A percentile compares a stretch with the other conserved stretches of the same genome.
Evolutionary conservation across 2,113 vertebrate genomes (phyloP).

Genomic region (Cynocephalus volans): DNA sequence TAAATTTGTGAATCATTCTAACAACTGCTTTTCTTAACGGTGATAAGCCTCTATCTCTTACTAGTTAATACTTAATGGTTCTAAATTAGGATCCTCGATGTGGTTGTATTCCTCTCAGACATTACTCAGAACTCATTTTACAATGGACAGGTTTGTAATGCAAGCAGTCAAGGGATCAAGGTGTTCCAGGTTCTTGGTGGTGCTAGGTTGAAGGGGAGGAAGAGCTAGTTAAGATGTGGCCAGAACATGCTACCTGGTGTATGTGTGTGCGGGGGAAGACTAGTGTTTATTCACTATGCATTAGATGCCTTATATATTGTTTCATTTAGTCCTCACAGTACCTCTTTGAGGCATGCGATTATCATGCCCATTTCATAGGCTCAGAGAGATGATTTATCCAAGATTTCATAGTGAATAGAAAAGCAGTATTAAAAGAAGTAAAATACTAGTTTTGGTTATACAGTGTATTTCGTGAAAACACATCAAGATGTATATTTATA

Average conservation of each 20-base stretch:
- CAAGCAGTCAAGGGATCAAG: background rate
- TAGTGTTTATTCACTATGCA: background rate
- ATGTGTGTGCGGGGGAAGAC: background rate
- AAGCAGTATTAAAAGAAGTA: constrained; percentile 16
- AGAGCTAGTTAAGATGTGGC: background rate
- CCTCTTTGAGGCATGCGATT: background rate
- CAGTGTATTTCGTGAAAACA: constrained; percentile 14
- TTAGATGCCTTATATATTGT: background rate
- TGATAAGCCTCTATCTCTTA: constrained; percentile 37
- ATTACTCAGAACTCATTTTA: background rate
- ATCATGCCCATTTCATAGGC: background rate
- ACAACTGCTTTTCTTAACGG: constrained; percentile 61
- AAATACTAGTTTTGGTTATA: background rate
- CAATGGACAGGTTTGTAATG: background rate
- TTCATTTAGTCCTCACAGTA: background rate
- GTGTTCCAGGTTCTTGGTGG: background rate
- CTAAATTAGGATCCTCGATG: constrained; percentile 44
- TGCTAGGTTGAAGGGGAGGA: background rate
- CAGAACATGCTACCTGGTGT: fast-evolving
- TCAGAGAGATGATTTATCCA: background rate
- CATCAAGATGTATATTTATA: background rate
- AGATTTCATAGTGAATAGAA: background rate
- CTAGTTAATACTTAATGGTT: constrained; percentile 30
- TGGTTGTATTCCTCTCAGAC: background rate
- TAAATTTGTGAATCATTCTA: constrained; percentile 51